Conservation (phyloP, 2,797 vertebrate genomes). For the Microcaecilia unicolor region DNA sequence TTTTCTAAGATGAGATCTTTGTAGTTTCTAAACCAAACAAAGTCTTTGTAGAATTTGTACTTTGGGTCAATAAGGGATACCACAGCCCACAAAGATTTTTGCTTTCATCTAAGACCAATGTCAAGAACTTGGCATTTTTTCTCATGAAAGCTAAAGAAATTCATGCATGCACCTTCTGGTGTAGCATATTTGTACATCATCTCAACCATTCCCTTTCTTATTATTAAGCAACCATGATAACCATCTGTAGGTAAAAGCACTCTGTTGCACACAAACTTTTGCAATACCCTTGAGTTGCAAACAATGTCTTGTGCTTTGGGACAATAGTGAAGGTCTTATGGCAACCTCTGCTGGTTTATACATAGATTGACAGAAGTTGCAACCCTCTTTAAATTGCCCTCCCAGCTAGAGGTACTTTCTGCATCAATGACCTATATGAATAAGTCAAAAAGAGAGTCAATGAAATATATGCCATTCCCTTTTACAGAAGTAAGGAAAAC, state of each 20-base stretch:
- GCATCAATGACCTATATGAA: background rate
- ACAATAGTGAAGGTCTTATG: constrained; percentile 38
- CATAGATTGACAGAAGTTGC: constrained; percentile 51
- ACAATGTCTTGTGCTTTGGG: constrained; percentile 36
- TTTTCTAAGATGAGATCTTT: no score
- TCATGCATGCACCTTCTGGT: no score
- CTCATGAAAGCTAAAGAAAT: no score
- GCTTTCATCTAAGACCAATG: no score
- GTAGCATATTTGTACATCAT: no score
- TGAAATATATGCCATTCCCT: background rate
- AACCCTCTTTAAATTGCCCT: constrained; percentile 29
- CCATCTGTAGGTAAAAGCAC: background rate
- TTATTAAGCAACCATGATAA: background rate
- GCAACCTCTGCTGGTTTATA: constrained; percentile 62
- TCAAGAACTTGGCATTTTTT: no score
- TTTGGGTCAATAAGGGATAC: no score
- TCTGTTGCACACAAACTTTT: background rate
- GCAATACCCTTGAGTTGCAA: constrained; percentile 18
- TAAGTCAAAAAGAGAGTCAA: background rate
- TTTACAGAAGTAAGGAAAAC: no score
- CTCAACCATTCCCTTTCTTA: no score
- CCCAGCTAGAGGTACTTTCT: constrained; percentile 21
- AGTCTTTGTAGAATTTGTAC: no score
- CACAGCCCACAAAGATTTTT: no score
- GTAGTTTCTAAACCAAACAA: no score